Evolutionary conservation across 1,140 invertebrate species (phyloP).

Genomic region (Polypedilum vanderplanki): DNA sequence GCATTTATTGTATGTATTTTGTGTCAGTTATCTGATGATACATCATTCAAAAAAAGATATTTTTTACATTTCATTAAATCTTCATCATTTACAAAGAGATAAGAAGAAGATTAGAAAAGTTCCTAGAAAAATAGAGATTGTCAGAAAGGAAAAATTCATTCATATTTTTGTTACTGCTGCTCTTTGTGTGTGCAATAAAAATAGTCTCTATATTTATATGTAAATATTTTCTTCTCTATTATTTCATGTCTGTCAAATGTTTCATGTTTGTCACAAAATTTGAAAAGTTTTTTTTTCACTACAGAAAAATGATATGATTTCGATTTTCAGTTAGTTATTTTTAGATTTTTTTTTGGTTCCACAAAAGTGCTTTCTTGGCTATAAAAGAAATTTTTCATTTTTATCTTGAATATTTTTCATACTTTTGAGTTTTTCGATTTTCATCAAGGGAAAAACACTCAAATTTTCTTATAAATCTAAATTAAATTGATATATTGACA

Average conservation of each 20-base stretch:
- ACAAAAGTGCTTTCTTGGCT: background rate
- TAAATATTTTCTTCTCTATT: background rate
- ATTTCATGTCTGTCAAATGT: slow-evolving; percentile 8
- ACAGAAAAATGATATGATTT: slow-evolving; percentile 27
- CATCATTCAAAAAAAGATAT: background rate
- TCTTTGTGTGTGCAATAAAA: background rate
- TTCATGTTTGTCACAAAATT: background rate
- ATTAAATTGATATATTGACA: too few relatives aligned
- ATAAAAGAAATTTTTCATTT: too few relatives aligned
- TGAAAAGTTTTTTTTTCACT: background rate
- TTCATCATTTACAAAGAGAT: background rate
- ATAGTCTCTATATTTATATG: background rate
- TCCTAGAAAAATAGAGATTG: slow-evolving; percentile 6
- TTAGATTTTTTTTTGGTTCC: slow-evolving; percentile 18
- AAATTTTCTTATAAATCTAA: too few relatives aligned
- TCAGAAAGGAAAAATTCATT: background rate
- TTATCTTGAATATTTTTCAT: too few relatives aligned
- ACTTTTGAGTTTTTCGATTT: too few relatives aligned
- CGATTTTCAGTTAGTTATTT: background rate
- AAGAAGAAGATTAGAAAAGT: background rate
- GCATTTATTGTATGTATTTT: background rate
- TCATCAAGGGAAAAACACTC: too few relatives aligned
- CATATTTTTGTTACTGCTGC: background rate
- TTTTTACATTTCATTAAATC: background rate
- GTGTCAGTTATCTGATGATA: background rate